A percentile compares a stretch with the other conserved stretches of the same genome.
phyloP scores from a whole-genome alignment of 2,888 invertebrate genomes.

The Gonocerus acuteangulatus region DNA sequence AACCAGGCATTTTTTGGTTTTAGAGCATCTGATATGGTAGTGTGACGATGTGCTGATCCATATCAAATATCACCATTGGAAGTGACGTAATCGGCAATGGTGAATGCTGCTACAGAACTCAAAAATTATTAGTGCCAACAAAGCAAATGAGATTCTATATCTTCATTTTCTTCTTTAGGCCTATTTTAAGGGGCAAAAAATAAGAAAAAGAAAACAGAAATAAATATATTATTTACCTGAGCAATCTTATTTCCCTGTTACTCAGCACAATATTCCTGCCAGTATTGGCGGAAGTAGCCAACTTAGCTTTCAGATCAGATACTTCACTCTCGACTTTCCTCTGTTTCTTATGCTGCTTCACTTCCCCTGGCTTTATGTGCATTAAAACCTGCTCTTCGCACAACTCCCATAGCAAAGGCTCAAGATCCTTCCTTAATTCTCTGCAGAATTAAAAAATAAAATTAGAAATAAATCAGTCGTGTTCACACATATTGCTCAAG shows the following conservation, averaged over 20 bases:
- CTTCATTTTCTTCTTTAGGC: too few relatives aligned
- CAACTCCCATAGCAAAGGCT: slow-evolving; percentile 67
- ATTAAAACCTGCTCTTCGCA: slow-evolving; percentile 75
- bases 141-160: too few relatives aligned
- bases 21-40: too few relatives aligned
- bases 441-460: slow-evolving; percentile 43
- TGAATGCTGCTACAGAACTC: too few relatives aligned
- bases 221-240: slow-evolving; percentile 49
- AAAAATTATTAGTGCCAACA: too few relatives aligned
- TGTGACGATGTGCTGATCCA: too few relatives aligned
- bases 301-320: slow-evolving; percentile 71
- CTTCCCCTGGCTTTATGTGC: slow-evolving; percentile 77
- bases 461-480: not conserved
- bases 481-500: not conserved
- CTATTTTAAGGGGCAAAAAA: too few relatives aligned
- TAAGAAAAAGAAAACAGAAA: too few relatives aligned
- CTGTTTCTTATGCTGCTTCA: slow-evolving; percentile 78
- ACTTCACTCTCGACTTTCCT: slow-evolving; percentile 87
- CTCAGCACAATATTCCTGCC: slow-evolving; percentile 78
- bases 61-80: too few relatives aligned
- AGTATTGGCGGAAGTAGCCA: slow-evolving; percentile 60
- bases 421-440: slow-evolving; percentile 63
- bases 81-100: too few relatives aligned
- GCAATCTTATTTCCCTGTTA: slow-evolving; percentile 80
- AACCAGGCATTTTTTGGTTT: too few relatives aligned